Conservation (phyloP, 2,888 invertebrate genomes). For the Chrysomela aeneicollis region DNA sequence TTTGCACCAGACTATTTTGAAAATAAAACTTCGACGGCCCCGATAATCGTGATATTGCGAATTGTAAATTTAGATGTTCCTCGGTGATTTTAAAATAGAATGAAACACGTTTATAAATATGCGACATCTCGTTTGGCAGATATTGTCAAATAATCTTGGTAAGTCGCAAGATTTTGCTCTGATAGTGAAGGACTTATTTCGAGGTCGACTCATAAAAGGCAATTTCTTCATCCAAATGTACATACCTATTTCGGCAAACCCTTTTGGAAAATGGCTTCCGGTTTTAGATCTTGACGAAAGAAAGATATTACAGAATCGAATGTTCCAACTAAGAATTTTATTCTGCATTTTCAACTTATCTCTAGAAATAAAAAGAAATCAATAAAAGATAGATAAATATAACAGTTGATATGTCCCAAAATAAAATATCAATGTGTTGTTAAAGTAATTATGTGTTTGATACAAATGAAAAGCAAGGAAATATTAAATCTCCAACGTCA, state of each 20-base stretch:
- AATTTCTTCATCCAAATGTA: not conserved
- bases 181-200: conserved; percentile 4
- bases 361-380: too few species aligned
- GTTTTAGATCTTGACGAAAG: too few species aligned
- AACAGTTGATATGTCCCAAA: too few species aligned
- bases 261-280: too few species aligned
- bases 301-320: too few species aligned
- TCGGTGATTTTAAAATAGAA: conserved; percentile 6
- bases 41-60: conserved; percentile 1
- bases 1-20: not conserved
- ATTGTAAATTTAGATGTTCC: conserved; percentile 7
- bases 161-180: conserved; percentile 9
- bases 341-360: too few species aligned
- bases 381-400: too few species aligned
- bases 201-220: not conserved
- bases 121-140: conserved; percentile 12
- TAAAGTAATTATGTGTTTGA: too few species aligned
- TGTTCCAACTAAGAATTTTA: too few species aligned
- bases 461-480: too few species aligned
- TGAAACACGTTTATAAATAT: conserved; percentile 4
- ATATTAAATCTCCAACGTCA: too few species aligned
- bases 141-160: conserved; percentile 12
- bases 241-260: not conserved
- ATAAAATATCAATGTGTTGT: too few species aligned
- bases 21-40: not conserved